phyloP scores from a whole-genome alignment of 2,888 invertebrate genomes.

The Drosophila anceps region DNA sequence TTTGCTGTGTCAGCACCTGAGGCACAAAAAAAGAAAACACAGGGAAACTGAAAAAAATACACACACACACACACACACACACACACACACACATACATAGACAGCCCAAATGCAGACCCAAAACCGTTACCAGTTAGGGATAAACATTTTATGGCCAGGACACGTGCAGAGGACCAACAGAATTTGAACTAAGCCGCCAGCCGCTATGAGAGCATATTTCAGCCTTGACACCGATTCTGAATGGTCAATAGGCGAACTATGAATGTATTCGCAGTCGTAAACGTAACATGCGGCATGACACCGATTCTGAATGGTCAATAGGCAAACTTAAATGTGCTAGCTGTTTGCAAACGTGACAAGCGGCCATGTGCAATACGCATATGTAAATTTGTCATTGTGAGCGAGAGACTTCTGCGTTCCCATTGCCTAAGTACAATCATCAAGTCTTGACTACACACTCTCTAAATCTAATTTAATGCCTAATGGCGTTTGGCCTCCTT shows the following conservation, averaged over 20 bases:
- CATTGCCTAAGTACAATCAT: background rate
- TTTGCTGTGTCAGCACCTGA: conserved; percentile 60
- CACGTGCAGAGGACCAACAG: conserved; percentile 58
- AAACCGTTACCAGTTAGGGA: conserved; percentile 35
- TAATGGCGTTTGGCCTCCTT: background rate
- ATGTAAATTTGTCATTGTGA: conserved; percentile 6
- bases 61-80: no score
- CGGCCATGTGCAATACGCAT: conserved; percentile 4
- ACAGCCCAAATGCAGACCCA: conserved; percentile 18
- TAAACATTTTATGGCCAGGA: conserved; percentile 64
- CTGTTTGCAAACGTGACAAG: conserved; percentile 4
- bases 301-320: conserved; percentile 9
- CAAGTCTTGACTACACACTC: background rate
- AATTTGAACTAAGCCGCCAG: conserved; percentile 34
- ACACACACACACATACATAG: background rate
- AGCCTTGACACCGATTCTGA: conserved; percentile 34
- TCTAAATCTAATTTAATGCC: background rate
- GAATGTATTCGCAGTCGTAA: conserved; percentile 30
- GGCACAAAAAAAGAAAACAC: conserved; percentile 8
- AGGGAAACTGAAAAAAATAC: background rate
- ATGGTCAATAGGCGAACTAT: conserved; percentile 36
- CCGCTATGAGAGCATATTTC: conserved; percentile 16
- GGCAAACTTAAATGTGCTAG: conserved; percentile 3
- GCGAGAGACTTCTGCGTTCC: no score
- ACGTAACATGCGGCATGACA: conserved; percentile 15